Evolutionary conservation across 2,888 invertebrate genomes (phyloP).

Genomic region (Drosophila cracens): DNA sequence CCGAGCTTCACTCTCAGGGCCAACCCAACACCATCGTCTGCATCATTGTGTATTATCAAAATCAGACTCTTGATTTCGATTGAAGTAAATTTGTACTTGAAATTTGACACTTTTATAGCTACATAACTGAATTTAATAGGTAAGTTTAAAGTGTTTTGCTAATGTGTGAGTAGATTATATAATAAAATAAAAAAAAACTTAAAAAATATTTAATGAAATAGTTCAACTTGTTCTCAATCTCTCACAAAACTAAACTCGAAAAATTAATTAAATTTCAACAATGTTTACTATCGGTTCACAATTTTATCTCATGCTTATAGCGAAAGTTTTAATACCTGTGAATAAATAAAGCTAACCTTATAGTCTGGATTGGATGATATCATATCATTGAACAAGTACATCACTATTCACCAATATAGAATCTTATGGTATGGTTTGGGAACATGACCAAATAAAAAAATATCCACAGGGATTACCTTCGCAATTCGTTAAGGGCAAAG

Average conservation of each 20-base stretch:
- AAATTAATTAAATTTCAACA: background rate
- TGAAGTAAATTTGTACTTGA: constrained; percentile 9
- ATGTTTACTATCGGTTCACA: background rate
- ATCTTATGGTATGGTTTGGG: background rate
- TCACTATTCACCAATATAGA: background rate
- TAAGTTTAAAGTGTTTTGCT: constrained; percentile 2
- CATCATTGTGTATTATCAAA: constrained; percentile 15
- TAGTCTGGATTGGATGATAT: background rate
- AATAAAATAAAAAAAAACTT: background rate
- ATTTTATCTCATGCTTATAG: background rate
- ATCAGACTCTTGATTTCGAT: constrained; percentile 2
- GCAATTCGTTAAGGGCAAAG: constrained; percentile 38
- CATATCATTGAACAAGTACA: constrained; percentile 40
- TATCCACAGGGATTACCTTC: constrained; percentile 64
- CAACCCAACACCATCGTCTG: constrained; percentile 8
- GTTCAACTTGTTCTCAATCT: background rate
- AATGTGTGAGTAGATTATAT: background rate
- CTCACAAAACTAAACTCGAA: background rate
- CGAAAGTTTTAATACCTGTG: background rate
- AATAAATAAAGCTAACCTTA: background rate
- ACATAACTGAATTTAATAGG: constrained; percentile 10
- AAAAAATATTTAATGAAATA: background rate
- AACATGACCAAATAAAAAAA: constrained; percentile 47
- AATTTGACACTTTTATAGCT: background rate
- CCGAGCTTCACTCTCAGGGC: constrained; percentile 22